Evolutionary conservation across 2,797 vertebrate species (phyloP), one percentile per base, ranked within the genome.

Genomic region (Acanthurus tractus): DNA sequence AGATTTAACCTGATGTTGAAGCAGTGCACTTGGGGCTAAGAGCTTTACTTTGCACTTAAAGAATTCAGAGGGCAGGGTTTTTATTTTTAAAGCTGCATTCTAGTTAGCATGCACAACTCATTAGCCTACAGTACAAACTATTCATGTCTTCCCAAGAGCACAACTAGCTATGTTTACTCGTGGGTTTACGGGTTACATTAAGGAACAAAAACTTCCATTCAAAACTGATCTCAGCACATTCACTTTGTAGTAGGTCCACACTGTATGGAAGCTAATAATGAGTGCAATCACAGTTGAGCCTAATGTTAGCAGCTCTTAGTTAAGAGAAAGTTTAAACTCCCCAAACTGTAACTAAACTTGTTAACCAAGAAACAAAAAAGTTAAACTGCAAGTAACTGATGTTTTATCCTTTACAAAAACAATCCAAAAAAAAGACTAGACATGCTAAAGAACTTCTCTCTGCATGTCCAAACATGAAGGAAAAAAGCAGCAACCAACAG

Each of bases 401-500:
- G 29, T 20, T 29, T 22, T 1, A 10, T 20, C 10, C 18, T 12
- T 23, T 25, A 20, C n/a, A 61, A 61, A 54, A 11, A 57, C 15
- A 63, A 40, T 20, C 42, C 0, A 36, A 36, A 20, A 52, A 67
- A 70, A 55, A 38, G 40, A 57, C 50, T 13, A 4, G 54, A 25
- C 52, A 48, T 67, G 15, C 34, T 9, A 49, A 2, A 64, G 0
- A 15, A 14, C 4, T 11, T 3, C 61, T 48, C 63, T 11, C 54
- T 2, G 15, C 25, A 1, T n/a, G n/a, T 54, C 48, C 50, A 22
- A 66, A 70, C 36, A 50, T 1, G 2, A 45, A 25, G 48, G 11
- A 36, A 20, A 23, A 58, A 65, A 9, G 44, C 40, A 69, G 36
- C 15, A 29, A 77, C 55, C 49, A 61, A 38, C 36, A 25, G 17